phyloP scores from a whole-genome alignment of 2,888 invertebrate genomes.

The Balanococcus diminutus region DNA sequence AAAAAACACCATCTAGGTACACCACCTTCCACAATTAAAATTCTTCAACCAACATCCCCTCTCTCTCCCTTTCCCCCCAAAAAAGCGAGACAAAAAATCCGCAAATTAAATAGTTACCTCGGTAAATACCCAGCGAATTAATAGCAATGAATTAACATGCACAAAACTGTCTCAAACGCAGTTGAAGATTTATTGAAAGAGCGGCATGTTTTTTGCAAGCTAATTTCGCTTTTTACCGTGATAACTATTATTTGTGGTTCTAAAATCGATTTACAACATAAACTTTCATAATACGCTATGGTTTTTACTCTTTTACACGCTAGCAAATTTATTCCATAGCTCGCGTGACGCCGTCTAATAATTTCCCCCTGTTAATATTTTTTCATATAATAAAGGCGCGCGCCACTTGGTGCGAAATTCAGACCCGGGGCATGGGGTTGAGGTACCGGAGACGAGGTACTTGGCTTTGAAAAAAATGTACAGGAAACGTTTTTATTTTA shows the following conservation, averaged over 20 bases:
- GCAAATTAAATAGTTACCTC: background rate
- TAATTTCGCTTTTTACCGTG: slow-evolving; percentile 10
- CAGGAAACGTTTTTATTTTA: background rate
- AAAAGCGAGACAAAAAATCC: background rate
- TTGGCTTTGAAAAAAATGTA: background rate
- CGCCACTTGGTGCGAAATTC: background rate
- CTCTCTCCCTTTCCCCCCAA: background rate
- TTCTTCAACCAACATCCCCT: too few species aligned
- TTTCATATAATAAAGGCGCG: background rate
- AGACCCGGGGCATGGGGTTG: background rate
- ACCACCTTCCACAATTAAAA: too few species aligned
- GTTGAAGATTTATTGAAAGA: background rate
- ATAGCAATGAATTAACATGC: background rate
- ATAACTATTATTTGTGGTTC: slow-evolving; percentile 25
- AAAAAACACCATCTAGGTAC: too few species aligned
- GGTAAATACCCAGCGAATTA: background rate
- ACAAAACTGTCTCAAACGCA: background rate
- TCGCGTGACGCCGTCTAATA: slow-evolving; percentile 43
- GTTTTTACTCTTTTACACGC: slow-evolving; percentile 40
- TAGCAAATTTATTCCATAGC: slow-evolving; percentile 32
- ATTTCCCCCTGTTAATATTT: background rate
- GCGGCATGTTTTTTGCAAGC: background rate
- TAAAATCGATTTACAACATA: slow-evolving; percentile 45
- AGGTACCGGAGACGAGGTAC: background rate
- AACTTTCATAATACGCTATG: slow-evolving; percentile 34